Evolutionary conservation across 2,888 invertebrate genomes (phyloP).

Genomic region (Crossocerus cetratus): DNA sequence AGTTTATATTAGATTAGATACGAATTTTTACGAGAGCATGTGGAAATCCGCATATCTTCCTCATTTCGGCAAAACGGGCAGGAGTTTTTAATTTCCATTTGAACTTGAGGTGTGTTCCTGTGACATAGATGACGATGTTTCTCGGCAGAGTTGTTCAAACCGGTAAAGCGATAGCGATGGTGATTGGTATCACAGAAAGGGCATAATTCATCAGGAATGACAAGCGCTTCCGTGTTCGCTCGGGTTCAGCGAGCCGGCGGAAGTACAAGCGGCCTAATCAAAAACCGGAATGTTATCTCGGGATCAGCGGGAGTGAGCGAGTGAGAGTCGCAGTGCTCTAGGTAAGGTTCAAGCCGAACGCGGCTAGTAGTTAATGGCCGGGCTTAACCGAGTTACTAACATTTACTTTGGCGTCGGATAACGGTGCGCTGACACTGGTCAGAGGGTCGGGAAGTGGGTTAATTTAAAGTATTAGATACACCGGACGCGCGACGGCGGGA

Average conservation of each 20-base stretch:
- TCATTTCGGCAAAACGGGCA: too few species aligned
- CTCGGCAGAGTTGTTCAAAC: too few species aligned
- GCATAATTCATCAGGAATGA: conserved; percentile 9
- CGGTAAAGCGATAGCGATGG: background rate
- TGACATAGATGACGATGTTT: too few species aligned
- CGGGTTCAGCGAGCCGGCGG: conserved; percentile 8
- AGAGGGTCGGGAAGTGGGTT: conserved; percentile 61
- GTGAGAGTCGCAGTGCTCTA: background rate
- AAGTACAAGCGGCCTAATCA: conserved; percentile 6
- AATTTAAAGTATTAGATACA: conserved; percentile 65
- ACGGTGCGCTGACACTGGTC: conserved; percentile 37
- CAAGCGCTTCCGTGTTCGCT: conserved; percentile 11
- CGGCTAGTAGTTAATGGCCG: conserved; percentile 26
- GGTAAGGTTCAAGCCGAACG: conserved; percentile 23
- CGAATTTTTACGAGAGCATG: too few species aligned
- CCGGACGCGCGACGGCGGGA: conserved; percentile 55
- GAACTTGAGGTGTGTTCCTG: too few species aligned
- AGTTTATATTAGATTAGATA: too few species aligned
- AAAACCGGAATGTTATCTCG: conserved; percentile 30
- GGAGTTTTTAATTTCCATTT: too few species aligned
- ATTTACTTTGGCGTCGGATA: conserved; percentile 34
- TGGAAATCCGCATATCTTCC: too few species aligned
- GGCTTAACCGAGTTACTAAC: conserved; percentile 43
- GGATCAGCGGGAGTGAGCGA: conserved; percentile 5
- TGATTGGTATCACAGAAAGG: background rate